Percentiles rank a stretch among this genome's conserved stretches.
Evolutionary conservation across 2,113 vertebrate species (phyloP).

Genomic region (Lepus americanus): DNA sequence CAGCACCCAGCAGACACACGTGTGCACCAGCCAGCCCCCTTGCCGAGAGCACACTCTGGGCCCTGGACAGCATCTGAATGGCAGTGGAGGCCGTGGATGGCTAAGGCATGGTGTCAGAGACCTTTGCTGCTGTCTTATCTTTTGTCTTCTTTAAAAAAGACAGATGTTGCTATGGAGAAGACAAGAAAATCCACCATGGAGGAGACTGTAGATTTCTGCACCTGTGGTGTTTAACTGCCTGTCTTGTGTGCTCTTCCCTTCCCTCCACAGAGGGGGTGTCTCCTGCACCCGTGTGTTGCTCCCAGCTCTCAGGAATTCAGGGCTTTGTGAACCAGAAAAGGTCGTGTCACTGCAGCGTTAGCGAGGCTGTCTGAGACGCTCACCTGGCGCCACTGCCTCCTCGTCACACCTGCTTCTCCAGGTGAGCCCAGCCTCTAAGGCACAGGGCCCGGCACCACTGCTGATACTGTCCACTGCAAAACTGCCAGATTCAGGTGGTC

Average conservation of each 20-base stretch:
- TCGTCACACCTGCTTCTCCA: too few species aligned
- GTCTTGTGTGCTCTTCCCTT: too few species aligned
- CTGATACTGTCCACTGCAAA: too few species aligned
- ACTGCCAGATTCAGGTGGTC: too few species aligned
- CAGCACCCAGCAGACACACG: not conserved
- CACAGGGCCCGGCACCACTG: too few species aligned
- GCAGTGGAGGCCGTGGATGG: not conserved
- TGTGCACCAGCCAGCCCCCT: not conserved
- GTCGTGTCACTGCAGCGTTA: not conserved
- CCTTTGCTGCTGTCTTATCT: not conserved
- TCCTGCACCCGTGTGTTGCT: not conserved
- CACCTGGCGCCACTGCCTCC: too few species aligned
- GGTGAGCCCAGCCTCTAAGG: not conserved
- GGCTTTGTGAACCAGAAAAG: not conserved
- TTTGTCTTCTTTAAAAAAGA: not conserved
- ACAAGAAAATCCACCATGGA: not conserved
- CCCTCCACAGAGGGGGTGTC: not conserved
- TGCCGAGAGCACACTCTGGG: not conserved
- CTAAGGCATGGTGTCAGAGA: not conserved
- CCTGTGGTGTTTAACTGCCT: too few species aligned
- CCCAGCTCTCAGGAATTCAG: not conserved
- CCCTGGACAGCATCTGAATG: not conserved
- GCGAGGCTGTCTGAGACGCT: too few species aligned
- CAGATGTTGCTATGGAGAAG: not conserved
- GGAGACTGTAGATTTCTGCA: not conserved